A percentile compares a stretch with the other conserved stretches of the same genome.
Conservation (phyloP, 2,888 invertebrate species). For the Hyposoter dolosus region DNA sequence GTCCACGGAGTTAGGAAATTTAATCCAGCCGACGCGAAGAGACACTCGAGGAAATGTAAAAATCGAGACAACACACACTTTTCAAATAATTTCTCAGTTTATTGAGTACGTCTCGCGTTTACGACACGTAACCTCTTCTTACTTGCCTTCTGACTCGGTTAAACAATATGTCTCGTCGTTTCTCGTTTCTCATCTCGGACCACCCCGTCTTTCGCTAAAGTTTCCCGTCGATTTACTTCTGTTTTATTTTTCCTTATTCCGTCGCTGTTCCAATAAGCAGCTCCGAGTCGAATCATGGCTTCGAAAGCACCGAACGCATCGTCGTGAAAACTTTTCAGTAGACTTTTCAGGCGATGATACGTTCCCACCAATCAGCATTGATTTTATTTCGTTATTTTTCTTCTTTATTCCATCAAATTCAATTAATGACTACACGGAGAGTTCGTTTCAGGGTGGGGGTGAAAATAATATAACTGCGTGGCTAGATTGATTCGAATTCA, state of each 20-base stretch:
- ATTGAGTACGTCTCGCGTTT: constrained; percentile 25
- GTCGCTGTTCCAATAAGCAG: neutral
- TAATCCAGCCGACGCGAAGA: constrained; percentile 19
- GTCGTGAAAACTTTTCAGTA: constrained; percentile 11
- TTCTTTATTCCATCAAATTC: neutral
- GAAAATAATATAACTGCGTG: neutral
- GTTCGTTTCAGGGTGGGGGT: neutral
- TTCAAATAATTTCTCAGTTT: constrained; percentile 3
- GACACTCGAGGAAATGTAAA: neutral
- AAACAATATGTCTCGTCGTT: constrained; percentile 40
- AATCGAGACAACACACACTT: constrained; percentile 6
- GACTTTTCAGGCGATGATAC: neutral
- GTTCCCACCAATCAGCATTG: neutral
- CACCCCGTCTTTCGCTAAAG: constrained; percentile 41
- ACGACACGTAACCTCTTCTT: constrained; percentile 18
- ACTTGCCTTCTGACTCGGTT: constrained; percentile 56
- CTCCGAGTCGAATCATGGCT: neutral
- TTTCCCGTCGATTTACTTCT: constrained; percentile 18
- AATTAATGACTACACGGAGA: neutral
- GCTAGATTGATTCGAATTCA: constrained; percentile 9
- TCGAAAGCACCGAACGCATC: neutral
- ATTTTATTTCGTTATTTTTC: constrained; percentile 4
- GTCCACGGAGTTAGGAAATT: constrained; percentile 43
- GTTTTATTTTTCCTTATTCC: neutral
- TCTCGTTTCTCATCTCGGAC: constrained; percentile 46